Evolutionary conservation across 2,888 invertebrate genomes (phyloP).

Genomic region (Spialia ferax): DNA sequence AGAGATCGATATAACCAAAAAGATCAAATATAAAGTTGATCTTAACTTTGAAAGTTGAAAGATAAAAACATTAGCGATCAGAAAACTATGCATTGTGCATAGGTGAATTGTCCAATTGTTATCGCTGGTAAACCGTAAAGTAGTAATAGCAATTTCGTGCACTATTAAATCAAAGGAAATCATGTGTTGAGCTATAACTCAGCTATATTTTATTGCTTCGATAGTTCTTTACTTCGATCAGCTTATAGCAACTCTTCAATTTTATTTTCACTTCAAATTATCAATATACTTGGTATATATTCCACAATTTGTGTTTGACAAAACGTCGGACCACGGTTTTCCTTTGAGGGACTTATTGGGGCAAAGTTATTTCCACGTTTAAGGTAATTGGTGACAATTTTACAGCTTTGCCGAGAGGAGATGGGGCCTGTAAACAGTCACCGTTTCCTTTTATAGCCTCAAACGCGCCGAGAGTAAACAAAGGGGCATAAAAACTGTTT

Average conservation of each 20-base stretch:
- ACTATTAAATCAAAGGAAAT: conserved; percentile 55
- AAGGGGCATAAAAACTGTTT: conserved; percentile 48
- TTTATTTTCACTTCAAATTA: background rate
- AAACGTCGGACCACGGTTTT: conserved; percentile 2
- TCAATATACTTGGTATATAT: background rate
- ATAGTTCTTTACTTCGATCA: too few relatives aligned
- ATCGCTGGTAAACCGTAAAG: conserved; percentile 46
- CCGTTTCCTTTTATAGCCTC: conserved; percentile 52
- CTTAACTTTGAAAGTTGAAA: too few relatives aligned
- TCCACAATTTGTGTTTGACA: background rate
- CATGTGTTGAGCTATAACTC: conserved; percentile 46
- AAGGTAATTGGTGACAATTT: conserved; percentile 49
- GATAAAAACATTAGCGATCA: conserved; percentile 47
- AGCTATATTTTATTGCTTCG: background rate
- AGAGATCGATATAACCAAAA: too few relatives aligned
- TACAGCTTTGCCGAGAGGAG: conserved; percentile 37
- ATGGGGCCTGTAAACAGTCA: conserved; percentile 52
- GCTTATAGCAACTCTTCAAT: background rate
- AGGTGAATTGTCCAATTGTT: conserved; percentile 40
- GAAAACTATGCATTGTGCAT: conserved; percentile 47
- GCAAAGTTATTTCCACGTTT: conserved; percentile 44
- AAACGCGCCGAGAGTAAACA: conserved; percentile 53
- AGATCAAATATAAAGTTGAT: too few relatives aligned
- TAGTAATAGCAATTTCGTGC: conserved; percentile 51
- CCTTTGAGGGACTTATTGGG: conserved; percentile 18